Evolutionary conservation across 2,888 invertebrate species (phyloP), one percentile per base, ranked within the genome.

Genomic region (Eudemis profundana): DNA sequence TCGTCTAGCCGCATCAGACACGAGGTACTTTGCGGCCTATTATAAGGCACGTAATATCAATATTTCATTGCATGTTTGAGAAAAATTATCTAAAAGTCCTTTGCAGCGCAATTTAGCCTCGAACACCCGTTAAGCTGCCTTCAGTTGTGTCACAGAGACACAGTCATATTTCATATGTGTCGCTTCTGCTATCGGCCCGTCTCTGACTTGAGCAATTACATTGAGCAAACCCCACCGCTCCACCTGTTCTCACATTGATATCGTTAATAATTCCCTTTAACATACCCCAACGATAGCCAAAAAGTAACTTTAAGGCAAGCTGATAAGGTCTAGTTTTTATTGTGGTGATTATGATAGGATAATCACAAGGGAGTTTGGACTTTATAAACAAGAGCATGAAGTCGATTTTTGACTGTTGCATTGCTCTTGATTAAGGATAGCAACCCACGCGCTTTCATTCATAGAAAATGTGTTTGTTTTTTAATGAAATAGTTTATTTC

Each of bases 401-500:
- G 76, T 77, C 68, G 57, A 70, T 57, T 79, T 82, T 82, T 23
- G 61, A 46, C 57, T 76, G 69, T 33, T 57, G 36, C 38, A 57
- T 12, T 14, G 46, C 68, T 69, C 68, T 67, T 70, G 85, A 87
- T 89, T 81, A 81, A 78, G 84, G 86, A 90, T 89, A 84, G 74
- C 78, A 68, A 68, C 91, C 91, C 82, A 90, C 91, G 81, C 89
- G 77, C 81, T 89, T 90, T 89, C 89, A 83, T 89, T 88, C 84
- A 85, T 88, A 84, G 85, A 77, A 84, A 85, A 82, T 81, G 79
- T 83, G 81, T 81, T 90, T 88, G 88, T 90, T 87, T 89, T 86
- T 86, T 86, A 87, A 90, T 88, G 84, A 88, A 90, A 88, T 85
- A 79, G 81, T 84, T 79, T 86, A 86, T 87, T 88, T 86, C 40